phyloP scores from a whole-genome alignment of 2,113 vertebrate genomes.

The Poeciliopsis occidentalis region DNA sequence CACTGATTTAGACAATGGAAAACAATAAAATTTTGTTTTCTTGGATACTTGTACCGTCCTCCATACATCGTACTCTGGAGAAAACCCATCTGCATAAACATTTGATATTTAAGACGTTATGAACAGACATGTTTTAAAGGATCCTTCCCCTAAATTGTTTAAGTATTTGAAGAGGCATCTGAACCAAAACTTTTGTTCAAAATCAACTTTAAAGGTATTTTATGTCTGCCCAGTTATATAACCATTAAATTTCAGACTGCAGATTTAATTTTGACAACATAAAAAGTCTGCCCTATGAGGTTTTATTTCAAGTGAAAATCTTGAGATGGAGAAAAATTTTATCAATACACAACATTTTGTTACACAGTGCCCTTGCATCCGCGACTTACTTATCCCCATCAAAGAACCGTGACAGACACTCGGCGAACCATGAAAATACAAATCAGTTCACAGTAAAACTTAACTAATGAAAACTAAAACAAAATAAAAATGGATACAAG shows the following conservation, averaged over 20 bases:
- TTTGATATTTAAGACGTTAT: too few relatives aligned
- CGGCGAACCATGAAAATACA: slow-evolving; percentile 72
- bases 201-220: neutral
- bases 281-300: slow-evolving; percentile 73
- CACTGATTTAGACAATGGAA: too few relatives aligned
- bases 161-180: too few relatives aligned
- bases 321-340: slow-evolving; percentile 48
- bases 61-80: neutral
- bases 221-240: neutral
- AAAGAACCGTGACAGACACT: slow-evolving; percentile 55
- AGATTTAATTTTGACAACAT: neutral
- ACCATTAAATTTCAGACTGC: neutral
- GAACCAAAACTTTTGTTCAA: too few relatives aligned
- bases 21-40: too few relatives aligned
- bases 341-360: slow-evolving; percentile 70
- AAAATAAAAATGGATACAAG: slow-evolving; percentile 70
- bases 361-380: slow-evolving; percentile 56
- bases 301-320: slow-evolving; percentile 74
- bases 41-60: neutral
- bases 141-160: neutral
- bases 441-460: slow-evolving; percentile 82
- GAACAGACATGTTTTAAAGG: neutral
- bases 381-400: slow-evolving; percentile 32
- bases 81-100: neutral
- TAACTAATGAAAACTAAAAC: slow-evolving; percentile 74